Conservation (phyloP, 1,140 invertebrate species). For the Drusus annulatus region DNA sequence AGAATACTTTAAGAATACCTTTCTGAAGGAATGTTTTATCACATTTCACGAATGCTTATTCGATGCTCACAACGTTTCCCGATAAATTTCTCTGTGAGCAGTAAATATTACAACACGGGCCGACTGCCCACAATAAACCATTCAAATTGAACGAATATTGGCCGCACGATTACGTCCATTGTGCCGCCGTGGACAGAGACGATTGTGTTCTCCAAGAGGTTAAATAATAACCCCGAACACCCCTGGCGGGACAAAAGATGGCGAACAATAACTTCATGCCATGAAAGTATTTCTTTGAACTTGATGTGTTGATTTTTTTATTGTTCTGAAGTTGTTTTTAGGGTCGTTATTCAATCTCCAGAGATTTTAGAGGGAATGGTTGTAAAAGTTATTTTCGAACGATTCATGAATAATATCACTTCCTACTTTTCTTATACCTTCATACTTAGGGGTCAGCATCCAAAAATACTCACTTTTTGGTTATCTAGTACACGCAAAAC, state of each 20-base stretch:
- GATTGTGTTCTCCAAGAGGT: slow-evolving; percentile 29
- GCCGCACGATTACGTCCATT: slow-evolving; percentile 52
- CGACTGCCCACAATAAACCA: slow-evolving; percentile 16
- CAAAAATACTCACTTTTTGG: too few relatives aligned
- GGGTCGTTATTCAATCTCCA: neutral
- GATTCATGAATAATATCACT: too few relatives aligned
- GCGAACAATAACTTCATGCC: too few relatives aligned
- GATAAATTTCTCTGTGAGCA: neutral
- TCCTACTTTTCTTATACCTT: too few relatives aligned
- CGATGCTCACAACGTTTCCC: neutral
- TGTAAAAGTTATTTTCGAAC: too few relatives aligned
- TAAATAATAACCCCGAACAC: neutral
- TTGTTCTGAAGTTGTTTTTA: too few relatives aligned
- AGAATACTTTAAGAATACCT: too few relatives aligned
- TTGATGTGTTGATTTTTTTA: too few relatives aligned
- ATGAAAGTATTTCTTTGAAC: too few relatives aligned
- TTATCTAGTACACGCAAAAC: too few relatives aligned
- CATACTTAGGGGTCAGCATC: too few relatives aligned
- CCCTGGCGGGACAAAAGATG: neutral
- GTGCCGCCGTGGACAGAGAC: slow-evolving; percentile 28
- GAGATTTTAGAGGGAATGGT: too few relatives aligned
- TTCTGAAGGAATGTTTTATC: neutral
- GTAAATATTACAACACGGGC: neutral
- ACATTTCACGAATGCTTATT: neutral
- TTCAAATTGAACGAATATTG: slow-evolving; percentile 50